Base-by-base conservation (phyloP, 1,140 invertebrate species). In the Caenorhabditis tropicalis region DNA sequence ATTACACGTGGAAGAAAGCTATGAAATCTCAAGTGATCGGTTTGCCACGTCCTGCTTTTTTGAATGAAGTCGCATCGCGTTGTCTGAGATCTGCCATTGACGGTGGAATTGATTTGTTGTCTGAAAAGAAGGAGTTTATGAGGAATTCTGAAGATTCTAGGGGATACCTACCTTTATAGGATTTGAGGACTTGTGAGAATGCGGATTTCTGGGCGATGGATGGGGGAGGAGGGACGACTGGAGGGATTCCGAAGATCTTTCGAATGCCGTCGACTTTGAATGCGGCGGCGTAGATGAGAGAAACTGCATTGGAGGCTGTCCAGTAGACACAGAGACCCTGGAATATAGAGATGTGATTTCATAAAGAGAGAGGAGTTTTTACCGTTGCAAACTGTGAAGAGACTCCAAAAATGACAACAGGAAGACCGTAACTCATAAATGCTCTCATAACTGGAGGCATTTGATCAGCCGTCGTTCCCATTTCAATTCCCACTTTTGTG, bases 281-380 rank as follows among this genome's bases (percentile, higher is more conserved):
- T 65, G 97, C 49, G 15, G 93, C 92, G 24, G 95, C 95, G 94
- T 98, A 96, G 0, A 93, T 60, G 7, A 99, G 88, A 0, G 96
- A 97, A 83, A 97, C 94, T n/a, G 95, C 92, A 91, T 99, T 99
- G 81, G 94, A 95, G 33, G 95, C 94, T 39, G 94, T 92, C 97
- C 97, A 99, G 91, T 99, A 98, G 49, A 94, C 94, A 29, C 96
- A 92, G 88, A 98, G 94, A 19, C 95, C 96, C 94, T 94, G 87
- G n/a, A 92, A 58, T 48, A 19, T 43, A 65, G 21, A 87, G 84
- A 86, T 85, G 87, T 86, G n/a, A n/a, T n/a, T n/a, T n/a, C n/a
- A n/a, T n/a, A n/a, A n/a, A n/a, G n/a, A n/a, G n/a, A n/a, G n/a
- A 29, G 16, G 24, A 12, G 31, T n/a, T 93, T 93, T 93, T 92